These are phyloP conservation scores for Sylvilagus bachmani DNA, from an alignment of 2,113 vertebrate genomes.

Conservation along the genomic window DNA sequence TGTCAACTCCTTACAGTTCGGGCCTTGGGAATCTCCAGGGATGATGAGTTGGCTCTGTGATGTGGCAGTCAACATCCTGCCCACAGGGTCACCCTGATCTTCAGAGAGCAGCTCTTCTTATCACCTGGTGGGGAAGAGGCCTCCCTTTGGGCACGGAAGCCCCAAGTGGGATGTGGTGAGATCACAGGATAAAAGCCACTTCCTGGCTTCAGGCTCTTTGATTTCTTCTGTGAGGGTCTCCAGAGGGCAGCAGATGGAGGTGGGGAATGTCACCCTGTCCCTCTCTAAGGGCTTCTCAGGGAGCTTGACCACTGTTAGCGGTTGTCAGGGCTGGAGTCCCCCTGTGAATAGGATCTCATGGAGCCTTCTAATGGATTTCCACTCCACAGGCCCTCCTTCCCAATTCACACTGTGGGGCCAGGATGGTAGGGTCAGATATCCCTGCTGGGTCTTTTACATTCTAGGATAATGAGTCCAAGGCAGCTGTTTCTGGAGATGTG, in stretches of 20 bases:
- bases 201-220: constrained; percentile 77
- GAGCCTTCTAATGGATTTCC: background rate
- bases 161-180: constrained; percentile 30
- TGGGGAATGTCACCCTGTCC: background rate
- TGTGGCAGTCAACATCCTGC: constrained; percentile 47
- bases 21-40: constrained; percentile 29
- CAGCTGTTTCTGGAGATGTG: background rate
- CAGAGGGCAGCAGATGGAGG: constrained; percentile 63
- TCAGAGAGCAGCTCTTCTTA: constrained; percentile 43
- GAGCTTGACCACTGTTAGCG: background rate
- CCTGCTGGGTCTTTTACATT: background rate
- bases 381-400: background rate
- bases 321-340: background rate
- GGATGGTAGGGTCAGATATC: background rate
- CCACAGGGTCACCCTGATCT: background rate
- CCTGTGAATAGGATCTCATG: background rate
- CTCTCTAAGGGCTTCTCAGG: constrained; percentile 51
- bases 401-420: background rate
- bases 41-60: constrained; percentile 37
- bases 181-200: constrained; percentile 71
- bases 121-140: constrained; percentile 55
- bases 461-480: background rate
- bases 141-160: constrained; percentile 42
- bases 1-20: background rate
- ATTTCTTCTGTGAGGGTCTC: constrained; percentile 65